phyloP scores from a whole-genome alignment of 30 jellyfish, hydroid and myxozoan genomes.

The Nemopilema nomurai region DNA sequence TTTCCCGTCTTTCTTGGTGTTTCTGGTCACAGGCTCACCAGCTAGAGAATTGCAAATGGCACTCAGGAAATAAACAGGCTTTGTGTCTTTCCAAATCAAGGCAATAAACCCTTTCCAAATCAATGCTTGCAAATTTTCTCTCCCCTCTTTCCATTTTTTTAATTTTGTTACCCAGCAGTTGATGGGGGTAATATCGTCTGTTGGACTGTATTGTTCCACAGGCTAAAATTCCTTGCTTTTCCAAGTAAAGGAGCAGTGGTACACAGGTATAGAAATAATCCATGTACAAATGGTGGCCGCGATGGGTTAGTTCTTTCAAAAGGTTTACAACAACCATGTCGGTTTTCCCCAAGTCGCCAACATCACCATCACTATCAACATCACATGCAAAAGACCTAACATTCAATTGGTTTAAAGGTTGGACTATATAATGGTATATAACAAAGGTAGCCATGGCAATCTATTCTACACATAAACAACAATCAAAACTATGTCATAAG shows the following conservation, averaged over 20 bases:
- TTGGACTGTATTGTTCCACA: no score
- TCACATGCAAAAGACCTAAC: conserved; percentile 2
- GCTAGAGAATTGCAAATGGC: neutral
- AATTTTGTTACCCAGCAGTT: no score
- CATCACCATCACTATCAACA: no score
- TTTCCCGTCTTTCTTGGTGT: conserved; percentile 26
- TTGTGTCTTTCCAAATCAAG: conserved; percentile 16
- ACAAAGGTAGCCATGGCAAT: conserved; percentile 25
- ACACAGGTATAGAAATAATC: no score
- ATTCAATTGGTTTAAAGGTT: conserved; percentile 15
- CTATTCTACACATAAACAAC: neutral
- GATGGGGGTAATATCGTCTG: no score
- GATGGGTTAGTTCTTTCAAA: no score
- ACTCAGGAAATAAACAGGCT: conserved; percentile 19
- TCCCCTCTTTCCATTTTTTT: conserved; percentile 22
- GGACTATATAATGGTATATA: neutral
- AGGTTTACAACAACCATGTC: no score
- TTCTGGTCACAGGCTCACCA: conserved; percentile 10
- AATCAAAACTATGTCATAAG: conserved; percentile 1
- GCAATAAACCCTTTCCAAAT: conserved; percentile 12
- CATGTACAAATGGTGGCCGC: no score
- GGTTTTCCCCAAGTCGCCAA: no score
- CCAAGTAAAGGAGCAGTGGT: no score
- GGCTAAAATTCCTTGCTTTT: no score
- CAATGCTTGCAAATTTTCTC: conserved; percentile 7